Conservation (phyloP, 2,113 vertebrate species). For the Takifugu flavidus region DNA sequence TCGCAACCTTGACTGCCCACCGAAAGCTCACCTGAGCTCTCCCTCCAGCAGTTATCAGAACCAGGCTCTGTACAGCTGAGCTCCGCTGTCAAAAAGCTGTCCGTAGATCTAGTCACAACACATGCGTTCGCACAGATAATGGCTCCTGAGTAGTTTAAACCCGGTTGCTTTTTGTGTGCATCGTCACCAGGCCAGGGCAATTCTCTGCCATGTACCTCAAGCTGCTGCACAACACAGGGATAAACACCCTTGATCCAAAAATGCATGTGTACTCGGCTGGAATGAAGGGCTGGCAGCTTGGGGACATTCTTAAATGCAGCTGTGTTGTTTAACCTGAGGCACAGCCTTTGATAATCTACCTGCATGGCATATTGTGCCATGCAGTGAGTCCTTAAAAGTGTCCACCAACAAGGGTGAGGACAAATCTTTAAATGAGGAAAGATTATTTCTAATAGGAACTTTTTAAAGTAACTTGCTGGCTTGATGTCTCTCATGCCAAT, state of each 20-base stretch:
- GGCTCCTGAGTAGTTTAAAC: slow-evolving; percentile 39
- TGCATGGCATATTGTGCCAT: slow-evolving; percentile 43
- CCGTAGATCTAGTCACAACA: slow-evolving; percentile 12
- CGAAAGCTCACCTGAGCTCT: slow-evolving; percentile 46
- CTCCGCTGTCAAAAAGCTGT: slow-evolving; percentile 57
- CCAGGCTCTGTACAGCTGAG: slow-evolving; percentile 41
- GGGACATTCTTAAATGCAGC: slow-evolving; percentile 59
- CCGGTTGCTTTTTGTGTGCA: slow-evolving; percentile 34
- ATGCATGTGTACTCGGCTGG: slow-evolving; percentile 45
- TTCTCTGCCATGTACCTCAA: slow-evolving; percentile 51
- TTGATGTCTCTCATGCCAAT: slow-evolving; percentile 4
- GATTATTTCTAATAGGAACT: slow-evolving; percentile 16
- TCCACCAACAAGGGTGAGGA: slow-evolving; percentile 12
- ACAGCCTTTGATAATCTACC: slow-evolving; percentile 60
- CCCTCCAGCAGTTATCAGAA: slow-evolving; percentile 32
- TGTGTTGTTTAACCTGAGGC: slow-evolving; percentile 57
- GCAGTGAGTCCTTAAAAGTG: slow-evolving; percentile 57
- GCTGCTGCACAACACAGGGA: slow-evolving; percentile 36
- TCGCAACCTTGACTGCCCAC: slow-evolving; percentile 67
- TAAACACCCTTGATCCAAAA: slow-evolving; percentile 63
- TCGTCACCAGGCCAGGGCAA: slow-evolving; percentile 39
- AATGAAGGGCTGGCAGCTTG: slow-evolving; percentile 28
- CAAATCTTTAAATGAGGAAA: slow-evolving; percentile 6
- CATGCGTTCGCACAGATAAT: slow-evolving; percentile 31
- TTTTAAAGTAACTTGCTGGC: slow-evolving; percentile 2